Conservation (phyloP, 2,888 invertebrate species). For the Arge pagana region DNA sequence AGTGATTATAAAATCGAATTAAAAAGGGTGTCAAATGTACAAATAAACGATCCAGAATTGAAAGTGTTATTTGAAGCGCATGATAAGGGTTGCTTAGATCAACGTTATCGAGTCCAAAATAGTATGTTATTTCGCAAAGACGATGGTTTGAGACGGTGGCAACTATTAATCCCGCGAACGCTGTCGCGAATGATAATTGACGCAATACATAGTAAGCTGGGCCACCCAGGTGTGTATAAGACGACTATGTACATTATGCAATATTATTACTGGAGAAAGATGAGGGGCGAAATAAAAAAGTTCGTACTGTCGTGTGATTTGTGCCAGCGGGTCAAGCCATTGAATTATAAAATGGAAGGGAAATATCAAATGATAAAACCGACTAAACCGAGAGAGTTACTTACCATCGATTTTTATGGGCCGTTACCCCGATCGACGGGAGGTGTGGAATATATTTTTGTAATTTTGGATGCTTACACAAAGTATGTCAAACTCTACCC, state of each 20-base stretch:
- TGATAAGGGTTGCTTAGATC: too few species aligned
- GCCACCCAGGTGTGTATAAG: slow-evolving; percentile 25
- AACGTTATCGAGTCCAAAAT: too few species aligned
- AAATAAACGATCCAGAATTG: too few species aligned
- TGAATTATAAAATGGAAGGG: slow-evolving; percentile 10
- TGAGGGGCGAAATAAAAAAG: slow-evolving; percentile 20
- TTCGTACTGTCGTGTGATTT: slow-evolving; percentile 27
- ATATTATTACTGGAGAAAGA: slow-evolving; percentile 24
- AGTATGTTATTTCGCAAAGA: too few species aligned
- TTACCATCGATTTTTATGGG: slow-evolving; percentile 26
- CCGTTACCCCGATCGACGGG: slow-evolving; percentile 24
- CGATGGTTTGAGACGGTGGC: too few species aligned
- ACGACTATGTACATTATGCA: slow-evolving; percentile 18
- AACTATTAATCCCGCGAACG: too few species aligned
- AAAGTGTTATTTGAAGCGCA: too few species aligned
- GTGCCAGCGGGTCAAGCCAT: slow-evolving; percentile 28
- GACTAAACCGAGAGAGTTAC: slow-evolving; percentile 12
- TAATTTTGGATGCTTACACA: slow-evolving; percentile 18
- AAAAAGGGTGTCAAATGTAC: too few species aligned
- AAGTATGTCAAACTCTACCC: slow-evolving; percentile 26
- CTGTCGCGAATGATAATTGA: too few species aligned
- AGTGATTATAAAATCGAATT: too few species aligned
- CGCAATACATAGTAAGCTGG: too few species aligned
- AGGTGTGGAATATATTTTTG: slow-evolving; percentile 25
- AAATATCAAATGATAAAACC: slow-evolving; percentile 14